phyloP scores from a whole-genome alignment of 1,140 invertebrate genomes.

The Hypsibius dujardini region DNA sequence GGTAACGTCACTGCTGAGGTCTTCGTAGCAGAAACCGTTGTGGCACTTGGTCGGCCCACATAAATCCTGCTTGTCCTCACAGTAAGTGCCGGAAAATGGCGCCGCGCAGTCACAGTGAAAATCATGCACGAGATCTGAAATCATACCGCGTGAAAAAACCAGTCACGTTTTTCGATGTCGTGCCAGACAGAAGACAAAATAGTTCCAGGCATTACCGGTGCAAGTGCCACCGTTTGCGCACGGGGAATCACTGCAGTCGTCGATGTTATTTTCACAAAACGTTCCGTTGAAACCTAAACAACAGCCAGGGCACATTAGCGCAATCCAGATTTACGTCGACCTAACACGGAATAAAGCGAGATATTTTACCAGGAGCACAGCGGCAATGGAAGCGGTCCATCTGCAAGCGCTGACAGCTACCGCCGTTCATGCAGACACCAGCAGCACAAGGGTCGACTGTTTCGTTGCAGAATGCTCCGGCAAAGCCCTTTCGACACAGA shows the following conservation, averaged over 20 bases:
- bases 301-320: no score
- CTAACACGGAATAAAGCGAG: no score
- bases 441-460: slow-evolving; percentile 80
- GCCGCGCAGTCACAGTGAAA: slow-evolving; percentile 80
- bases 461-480: slow-evolving; percentile 53
- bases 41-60: slow-evolving; percentile 68
- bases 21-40: no score
- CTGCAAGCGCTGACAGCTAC: slow-evolving; percentile 48
- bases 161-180: no score
- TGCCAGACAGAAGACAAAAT: no score
- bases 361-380: slow-evolving; percentile 76
- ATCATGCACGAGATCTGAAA: slow-evolving; percentile 73
- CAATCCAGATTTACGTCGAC: no score
- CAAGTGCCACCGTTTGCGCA: slow-evolving; percentile 79
- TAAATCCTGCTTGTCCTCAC: slow-evolving; percentile 82
- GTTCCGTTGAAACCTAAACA: slow-evolving; percentile 86
- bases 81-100: slow-evolving; percentile 88
- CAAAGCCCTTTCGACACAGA: slow-evolving; percentile 14
- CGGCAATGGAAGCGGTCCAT: slow-evolving; percentile 23
- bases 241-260: slow-evolving; percentile 81
- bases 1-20: no score
- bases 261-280: slow-evolving; percentile 78
- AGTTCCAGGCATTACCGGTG: no score
- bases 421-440: slow-evolving; percentile 75
- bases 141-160: no score